phyloP scores from a whole-genome alignment of 2,888 invertebrate genomes.

The Parnassius orleans region DNA sequence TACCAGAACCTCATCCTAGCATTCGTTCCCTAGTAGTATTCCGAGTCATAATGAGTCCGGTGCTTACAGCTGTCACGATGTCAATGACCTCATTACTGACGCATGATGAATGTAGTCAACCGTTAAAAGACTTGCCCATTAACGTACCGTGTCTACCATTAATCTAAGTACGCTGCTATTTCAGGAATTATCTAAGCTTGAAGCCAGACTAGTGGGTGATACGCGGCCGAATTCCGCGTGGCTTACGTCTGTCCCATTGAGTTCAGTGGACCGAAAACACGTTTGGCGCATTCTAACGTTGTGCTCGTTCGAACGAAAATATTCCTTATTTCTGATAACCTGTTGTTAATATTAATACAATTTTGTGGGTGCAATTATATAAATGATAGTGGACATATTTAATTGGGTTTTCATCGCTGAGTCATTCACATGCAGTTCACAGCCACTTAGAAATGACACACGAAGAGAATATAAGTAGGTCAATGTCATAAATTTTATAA shows the following conservation, averaged over 20 bases:
- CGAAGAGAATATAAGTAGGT: too few relatives aligned
- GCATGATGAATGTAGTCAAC: constrained; percentile 66
- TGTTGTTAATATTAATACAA: constrained; percentile 16
- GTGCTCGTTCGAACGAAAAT: constrained; percentile 20
- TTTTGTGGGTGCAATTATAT: constrained; percentile 17
- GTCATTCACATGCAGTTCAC: constrained; percentile 6
- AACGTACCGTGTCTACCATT: constrained; percentile 49
- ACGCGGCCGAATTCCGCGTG: constrained; percentile 25
- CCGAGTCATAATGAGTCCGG: constrained; percentile 28
- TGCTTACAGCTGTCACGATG: constrained; percentile 46
- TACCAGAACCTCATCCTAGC: constrained; percentile 7
- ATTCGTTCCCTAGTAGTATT: constrained; percentile 1
- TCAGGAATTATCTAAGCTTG: constrained; percentile 46
- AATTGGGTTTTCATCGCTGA: constrained; percentile 5
- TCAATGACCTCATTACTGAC: constrained; percentile 67
- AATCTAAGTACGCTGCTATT: constrained; percentile 49
- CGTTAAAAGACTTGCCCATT: constrained; percentile 68
- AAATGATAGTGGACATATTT: neutral
- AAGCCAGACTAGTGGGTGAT: constrained; percentile 24
- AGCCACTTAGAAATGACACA: too few relatives aligned
- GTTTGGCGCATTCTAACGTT: constrained; percentile 21
- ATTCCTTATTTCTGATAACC: constrained; percentile 25
- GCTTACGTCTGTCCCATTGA: constrained; percentile 15
- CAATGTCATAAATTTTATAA: too few relatives aligned
- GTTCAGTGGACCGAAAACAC: constrained; percentile 26